A percentile compares a stretch with the other conserved stretches of the same genome.
These are phyloP conservation scores for Ceratosolen fusciceps DNA, from an alignment of 1,140 invertebrate species.

Conservation along the genomic window DNA sequence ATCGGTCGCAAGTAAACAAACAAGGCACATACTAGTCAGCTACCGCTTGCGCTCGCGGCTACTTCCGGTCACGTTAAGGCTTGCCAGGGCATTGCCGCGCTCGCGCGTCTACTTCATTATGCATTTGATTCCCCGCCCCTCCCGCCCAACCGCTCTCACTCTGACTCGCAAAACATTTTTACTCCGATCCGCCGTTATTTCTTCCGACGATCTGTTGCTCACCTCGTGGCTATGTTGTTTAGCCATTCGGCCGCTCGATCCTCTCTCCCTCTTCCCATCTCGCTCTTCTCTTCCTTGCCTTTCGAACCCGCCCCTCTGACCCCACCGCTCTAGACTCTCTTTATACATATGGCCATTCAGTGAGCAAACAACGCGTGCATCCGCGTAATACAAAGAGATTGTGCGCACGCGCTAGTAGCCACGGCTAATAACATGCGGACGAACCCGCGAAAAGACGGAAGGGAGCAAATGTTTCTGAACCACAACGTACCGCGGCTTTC, in stretches of 20 bases:
- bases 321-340: background rate
- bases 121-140: background rate
- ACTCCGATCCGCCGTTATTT: no score
- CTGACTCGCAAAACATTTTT: background rate
- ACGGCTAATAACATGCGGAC: background rate
- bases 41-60: no score
- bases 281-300: background rate
- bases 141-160: background rate
- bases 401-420: background rate
- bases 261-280: background rate
- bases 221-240: background rate
- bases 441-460: background rate
- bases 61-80: constrained; percentile 40
- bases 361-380: background rate
- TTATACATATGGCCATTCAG: background rate
- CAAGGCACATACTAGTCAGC: background rate
- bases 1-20: background rate
- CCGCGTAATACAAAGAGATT: background rate
- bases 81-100: constrained; percentile 1
- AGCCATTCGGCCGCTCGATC: background rate
- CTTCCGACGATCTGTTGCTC: no score
- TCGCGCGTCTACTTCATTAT: background rate
- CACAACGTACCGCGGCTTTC: no score
- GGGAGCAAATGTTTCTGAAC: background rate
- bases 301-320: background rate